Base-by-base conservation (phyloP, 2,113 vertebrate species). In the Micronisus gabar region DNA sequence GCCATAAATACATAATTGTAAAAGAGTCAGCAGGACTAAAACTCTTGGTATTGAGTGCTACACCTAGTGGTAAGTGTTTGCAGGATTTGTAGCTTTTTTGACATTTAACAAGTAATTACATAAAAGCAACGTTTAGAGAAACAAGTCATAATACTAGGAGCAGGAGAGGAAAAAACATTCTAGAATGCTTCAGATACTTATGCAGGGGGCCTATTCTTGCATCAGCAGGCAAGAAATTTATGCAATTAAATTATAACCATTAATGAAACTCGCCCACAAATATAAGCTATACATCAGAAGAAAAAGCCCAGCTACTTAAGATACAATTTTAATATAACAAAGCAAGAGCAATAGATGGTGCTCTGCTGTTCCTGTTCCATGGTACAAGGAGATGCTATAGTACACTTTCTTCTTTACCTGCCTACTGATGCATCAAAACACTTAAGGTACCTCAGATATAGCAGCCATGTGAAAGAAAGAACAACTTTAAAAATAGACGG, bases 61-160 rank as follows among this genome's bases (percentile, higher is more conserved):
- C 90, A 95, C 92, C 95, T 93, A 80, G 79, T 92, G 82, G 88
- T n/a, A 96, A 96, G 48, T 48, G 83, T 68, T 91, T 68, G 83
- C 47, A 89, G 88, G 45, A 66, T 94, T 78, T 78, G 74, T 72
- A 61, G 70, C 40, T 29, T 86, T 79, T 71, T 27, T 53, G 32
- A 55, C 12, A 1, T 65, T 91, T 91, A 91, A 91, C 78, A 94
- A 96, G 75, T 79, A 67, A 86, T 81, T 81, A 27, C 52, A 65
- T 5, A 47, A 82, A 93, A 92, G 50, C 22, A 76, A 48, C 13
- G 1, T 63, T 90, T 52, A 47, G 68, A 93, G 82, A 92, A 94
- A 95, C n/a, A 63, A 94, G 66, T 74, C 63, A 75, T 47, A 80
- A 90, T 34, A 86, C n/a, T 5, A 10, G 1, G 88, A 86, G 52